Conservation (phyloP, 1,140 invertebrate species). For the Brachionus asplanchnoidis region DNA sequence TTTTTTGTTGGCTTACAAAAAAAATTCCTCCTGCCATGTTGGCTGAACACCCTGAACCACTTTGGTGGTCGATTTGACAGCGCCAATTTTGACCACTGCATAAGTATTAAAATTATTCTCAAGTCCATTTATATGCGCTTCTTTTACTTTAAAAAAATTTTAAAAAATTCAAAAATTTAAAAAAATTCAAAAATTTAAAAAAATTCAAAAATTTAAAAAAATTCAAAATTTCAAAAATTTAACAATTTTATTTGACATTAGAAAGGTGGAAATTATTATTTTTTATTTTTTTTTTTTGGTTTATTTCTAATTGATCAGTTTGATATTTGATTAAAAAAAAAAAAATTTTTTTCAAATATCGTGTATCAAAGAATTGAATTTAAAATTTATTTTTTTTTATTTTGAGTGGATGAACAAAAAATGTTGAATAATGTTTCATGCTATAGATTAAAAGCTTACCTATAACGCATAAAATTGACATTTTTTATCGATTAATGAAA, state of each 20-base stretch:
- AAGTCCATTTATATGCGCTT: slow-evolving; percentile 50
- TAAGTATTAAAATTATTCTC: slow-evolving; percentile 61
- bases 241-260: background rate
- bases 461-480: slow-evolving; percentile 40
- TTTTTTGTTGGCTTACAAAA: slow-evolving; percentile 75
- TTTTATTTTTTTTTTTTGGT: background rate
- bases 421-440: background rate
- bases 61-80: slow-evolving; percentile 94
- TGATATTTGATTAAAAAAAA: background rate
- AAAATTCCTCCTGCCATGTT: slow-evolving; percentile 95
- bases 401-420: background rate
- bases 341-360: background rate
- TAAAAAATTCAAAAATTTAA: background rate
- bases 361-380: background rate
- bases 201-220: background rate
- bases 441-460: background rate
- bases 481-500: slow-evolving; percentile 3
- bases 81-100: slow-evolving; percentile 89
- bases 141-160: slow-evolving; percentile 15
- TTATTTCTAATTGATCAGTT: background rate
- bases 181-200: background rate
- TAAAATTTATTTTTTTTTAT: background rate
- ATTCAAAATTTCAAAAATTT: no score
- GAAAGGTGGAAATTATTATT: background rate
- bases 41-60: slow-evolving; percentile 89